These are phyloP conservation scores for Chrysina gloriosa DNA, from an alignment of 2,888 invertebrate species.

Conservation along the genomic window DNA sequence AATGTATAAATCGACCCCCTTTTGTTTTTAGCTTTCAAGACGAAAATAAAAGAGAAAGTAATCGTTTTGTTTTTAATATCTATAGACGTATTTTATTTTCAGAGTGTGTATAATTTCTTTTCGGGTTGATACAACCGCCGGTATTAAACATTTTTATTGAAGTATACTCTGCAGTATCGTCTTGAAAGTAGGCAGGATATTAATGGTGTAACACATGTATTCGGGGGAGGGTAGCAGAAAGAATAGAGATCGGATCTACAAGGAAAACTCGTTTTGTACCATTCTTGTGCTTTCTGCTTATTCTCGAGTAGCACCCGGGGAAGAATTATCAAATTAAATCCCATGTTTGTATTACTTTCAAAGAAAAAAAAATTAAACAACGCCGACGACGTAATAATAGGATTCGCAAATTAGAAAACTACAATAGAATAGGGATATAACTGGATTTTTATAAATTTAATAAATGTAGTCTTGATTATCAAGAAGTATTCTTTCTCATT, in stretches of 20 bases:
- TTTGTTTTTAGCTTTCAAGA: background rate
- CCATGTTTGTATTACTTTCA: background rate
- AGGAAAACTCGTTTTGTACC: constrained; percentile 52
- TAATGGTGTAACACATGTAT: constrained; percentile 56
- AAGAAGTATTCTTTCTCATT: no score
- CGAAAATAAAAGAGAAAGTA: background rate
- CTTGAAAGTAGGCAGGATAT: constrained; percentile 51
- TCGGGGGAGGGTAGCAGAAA: constrained; percentile 51
- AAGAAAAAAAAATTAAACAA: no score
- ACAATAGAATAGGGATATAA: no score
- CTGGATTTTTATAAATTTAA: no score
- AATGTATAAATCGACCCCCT: constrained; percentile 32
- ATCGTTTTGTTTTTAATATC: background rate
- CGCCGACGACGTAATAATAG: background rate
- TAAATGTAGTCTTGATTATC: no score
- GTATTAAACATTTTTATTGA: constrained; percentile 58
- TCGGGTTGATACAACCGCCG: constrained; percentile 41
- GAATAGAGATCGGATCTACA: constrained; percentile 50
- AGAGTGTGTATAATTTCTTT: constrained; percentile 42
- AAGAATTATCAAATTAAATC: background rate
- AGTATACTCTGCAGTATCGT: constrained; percentile 56
- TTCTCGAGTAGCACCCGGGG: background rate
- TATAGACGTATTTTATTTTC: background rate
- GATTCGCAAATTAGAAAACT: background rate
- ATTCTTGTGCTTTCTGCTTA: constrained; percentile 39